These are phyloP conservation scores for Eupithecia insigniata DNA, from an alignment of 2,888 invertebrate genomes.

Conservation along the genomic window DNA sequence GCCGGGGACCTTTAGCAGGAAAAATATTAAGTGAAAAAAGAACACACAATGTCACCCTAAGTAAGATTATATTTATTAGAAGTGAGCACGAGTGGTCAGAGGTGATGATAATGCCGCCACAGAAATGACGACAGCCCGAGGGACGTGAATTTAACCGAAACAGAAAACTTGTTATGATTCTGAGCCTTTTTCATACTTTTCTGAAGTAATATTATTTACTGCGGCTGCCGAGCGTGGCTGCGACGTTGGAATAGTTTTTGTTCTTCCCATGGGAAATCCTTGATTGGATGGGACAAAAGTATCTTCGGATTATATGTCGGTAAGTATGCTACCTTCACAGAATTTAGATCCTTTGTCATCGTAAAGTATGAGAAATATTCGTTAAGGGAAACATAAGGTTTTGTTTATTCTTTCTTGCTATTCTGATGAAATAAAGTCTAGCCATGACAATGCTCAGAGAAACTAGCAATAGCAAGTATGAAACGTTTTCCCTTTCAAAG, in stretches of 20 bases:
- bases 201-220: slow-evolving; percentile 36
- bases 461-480: background rate
- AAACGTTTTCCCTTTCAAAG: slow-evolving; percentile 1
- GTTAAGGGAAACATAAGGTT: slow-evolving; percentile 3
- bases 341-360: slow-evolving; percentile 22
- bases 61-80: slow-evolving; percentile 73
- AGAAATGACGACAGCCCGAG: slow-evolving; percentile 51
- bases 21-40: slow-evolving; percentile 84
- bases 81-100: slow-evolving; percentile 54
- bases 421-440: background rate
- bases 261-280: slow-evolving; percentile 31
- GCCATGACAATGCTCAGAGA: background rate
- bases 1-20: slow-evolving; percentile 79
- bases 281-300: slow-evolving; percentile 37
- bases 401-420: slow-evolving; percentile 2
- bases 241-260: slow-evolving; percentile 31
- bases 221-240: slow-evolving; percentile 27
- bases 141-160: slow-evolving; percentile 40
- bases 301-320: slow-evolving; percentile 24
- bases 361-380: slow-evolving; percentile 8
- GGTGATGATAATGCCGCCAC: slow-evolving; percentile 52
- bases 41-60: slow-evolving; percentile 75
- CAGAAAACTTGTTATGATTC: slow-evolving; percentile 44
- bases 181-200: slow-evolving; percentile 28
- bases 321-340: slow-evolving; percentile 25